phyloP scores from a whole-genome alignment of 2,113 vertebrate genomes.

The Austrofundulus limnaeus region DNA sequence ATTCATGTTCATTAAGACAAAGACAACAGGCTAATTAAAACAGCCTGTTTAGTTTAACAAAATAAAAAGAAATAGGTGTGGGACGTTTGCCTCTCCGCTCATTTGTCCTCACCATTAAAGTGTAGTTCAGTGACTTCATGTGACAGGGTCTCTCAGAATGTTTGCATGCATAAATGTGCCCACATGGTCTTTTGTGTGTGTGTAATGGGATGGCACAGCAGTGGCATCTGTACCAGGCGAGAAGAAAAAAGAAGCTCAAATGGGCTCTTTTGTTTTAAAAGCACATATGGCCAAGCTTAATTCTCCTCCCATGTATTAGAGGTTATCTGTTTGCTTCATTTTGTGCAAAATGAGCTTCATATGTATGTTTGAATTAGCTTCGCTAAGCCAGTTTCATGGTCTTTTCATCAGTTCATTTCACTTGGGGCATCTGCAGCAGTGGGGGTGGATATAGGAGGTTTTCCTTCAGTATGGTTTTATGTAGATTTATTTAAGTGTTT shows the following conservation, averaged over 20 bases:
- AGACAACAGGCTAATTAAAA: slow-evolving; percentile 1
- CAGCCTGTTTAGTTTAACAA: slow-evolving; percentile 32
- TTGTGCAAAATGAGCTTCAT: slow-evolving; percentile 32
- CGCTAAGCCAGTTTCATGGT: slow-evolving; percentile 63
- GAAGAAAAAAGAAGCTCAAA: slow-evolving; percentile 46
- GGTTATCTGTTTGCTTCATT: slow-evolving; percentile 39
- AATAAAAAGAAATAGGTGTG: background rate
- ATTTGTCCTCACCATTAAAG: slow-evolving; percentile 25
- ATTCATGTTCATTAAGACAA: background rate
- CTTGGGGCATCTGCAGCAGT: slow-evolving; percentile 30
- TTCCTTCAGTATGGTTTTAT: slow-evolving; percentile 12
- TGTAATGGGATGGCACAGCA: slow-evolving; percentile 56
- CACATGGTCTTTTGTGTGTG: slow-evolving; percentile 40
- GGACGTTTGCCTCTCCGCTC: slow-evolving; percentile 11
- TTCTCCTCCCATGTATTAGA: slow-evolving; percentile 26
- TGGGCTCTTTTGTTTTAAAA: slow-evolving; percentile 49
- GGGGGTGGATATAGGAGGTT: slow-evolving; percentile 39
- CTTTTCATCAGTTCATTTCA: slow-evolving; percentile 52
- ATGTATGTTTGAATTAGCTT: slow-evolving; percentile 31
- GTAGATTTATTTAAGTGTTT: slow-evolving; percentile 5
- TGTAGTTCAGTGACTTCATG: slow-evolving; percentile 11
- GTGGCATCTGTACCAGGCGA: slow-evolving; percentile 50
- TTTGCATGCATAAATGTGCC: background rate
- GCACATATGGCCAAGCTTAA: slow-evolving; percentile 59
- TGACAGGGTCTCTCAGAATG: background rate